phyloP scores from a whole-genome alignment of 2,888 invertebrate genomes.

The Stenodera caucasica region DNA sequence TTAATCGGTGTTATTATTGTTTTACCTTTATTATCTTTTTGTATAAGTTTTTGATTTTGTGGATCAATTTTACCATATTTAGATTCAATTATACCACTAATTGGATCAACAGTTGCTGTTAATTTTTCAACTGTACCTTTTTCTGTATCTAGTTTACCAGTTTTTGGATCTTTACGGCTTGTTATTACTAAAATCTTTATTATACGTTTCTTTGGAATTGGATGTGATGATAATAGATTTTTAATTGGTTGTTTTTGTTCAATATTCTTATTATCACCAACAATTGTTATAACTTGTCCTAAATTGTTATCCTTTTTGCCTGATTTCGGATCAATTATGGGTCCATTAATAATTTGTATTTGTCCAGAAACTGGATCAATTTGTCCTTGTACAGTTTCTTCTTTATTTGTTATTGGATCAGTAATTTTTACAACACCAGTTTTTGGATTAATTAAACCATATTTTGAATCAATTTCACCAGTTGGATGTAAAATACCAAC shows the following conservation, averaged over 20 bases:
- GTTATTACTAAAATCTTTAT: constrained; percentile 56
- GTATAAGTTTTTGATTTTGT: constrained; percentile 61
- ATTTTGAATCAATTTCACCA: constrained; percentile 72
- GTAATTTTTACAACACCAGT: constrained; percentile 65
- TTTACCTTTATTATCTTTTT: constrained; percentile 54
- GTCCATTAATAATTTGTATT: constrained; percentile 65
- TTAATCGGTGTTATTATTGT: constrained; percentile 49
- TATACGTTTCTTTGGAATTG: constrained; percentile 53
- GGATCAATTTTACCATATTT: constrained; percentile 75
- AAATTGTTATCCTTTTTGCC: constrained; percentile 66
- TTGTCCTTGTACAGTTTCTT: constrained; percentile 64
- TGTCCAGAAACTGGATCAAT: constrained; percentile 70
- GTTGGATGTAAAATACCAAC: constrained; percentile 69
- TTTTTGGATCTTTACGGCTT: constrained; percentile 54
- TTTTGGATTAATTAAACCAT: constrained; percentile 69
- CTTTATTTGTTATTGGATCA: constrained; percentile 66
- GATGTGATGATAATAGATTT: constrained; percentile 47
- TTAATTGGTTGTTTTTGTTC: constrained; percentile 61
- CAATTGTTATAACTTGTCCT: constrained; percentile 60
- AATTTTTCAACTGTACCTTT: constrained; percentile 67
- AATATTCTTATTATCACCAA: constrained; percentile 49
- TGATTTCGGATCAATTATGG: constrained; percentile 68
- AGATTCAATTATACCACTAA: constrained; percentile 71
- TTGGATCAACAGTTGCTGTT: constrained; percentile 63
- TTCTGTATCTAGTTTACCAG: constrained; percentile 62